Evolutionary conservation across 1,140 invertebrate species (phyloP).

Genomic region (Grapholita molesta): DNA sequence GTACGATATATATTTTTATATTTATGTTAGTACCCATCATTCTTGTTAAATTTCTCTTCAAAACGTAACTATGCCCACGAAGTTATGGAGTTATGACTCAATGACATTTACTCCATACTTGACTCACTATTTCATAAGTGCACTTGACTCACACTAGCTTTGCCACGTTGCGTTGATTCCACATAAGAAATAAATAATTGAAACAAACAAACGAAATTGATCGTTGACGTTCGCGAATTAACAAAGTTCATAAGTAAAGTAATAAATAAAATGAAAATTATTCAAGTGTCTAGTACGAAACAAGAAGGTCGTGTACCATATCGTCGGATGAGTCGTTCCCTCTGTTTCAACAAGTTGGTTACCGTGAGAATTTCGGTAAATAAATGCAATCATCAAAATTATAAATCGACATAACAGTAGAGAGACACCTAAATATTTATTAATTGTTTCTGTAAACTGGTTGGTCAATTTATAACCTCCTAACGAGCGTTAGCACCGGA

Average conservation of each 20-base stretch:
- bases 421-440: background rate
- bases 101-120: background rate
- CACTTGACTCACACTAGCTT: background rate
- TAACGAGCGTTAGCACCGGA: background rate
- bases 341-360: too few species aligned
- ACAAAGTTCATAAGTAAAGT: too few species aligned
- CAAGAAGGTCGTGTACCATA: too few species aligned
- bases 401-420: background rate
- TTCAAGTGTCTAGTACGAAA: too few species aligned
- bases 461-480: background rate
- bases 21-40: too few species aligned
- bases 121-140: background rate
- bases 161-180: background rate
- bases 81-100: background rate
- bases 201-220: background rate
- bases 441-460: background rate
- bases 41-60: background rate
- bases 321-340: too few species aligned
- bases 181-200: background rate
- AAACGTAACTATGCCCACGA: background rate
- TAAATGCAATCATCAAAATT: background rate
- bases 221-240: too few species aligned
- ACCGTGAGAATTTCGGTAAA: background rate
- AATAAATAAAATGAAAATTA: too few species aligned
- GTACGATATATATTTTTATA: too few species aligned